Conservation (phyloP, 2,888 invertebrate genomes). For the Drosophila greeni region DNA sequence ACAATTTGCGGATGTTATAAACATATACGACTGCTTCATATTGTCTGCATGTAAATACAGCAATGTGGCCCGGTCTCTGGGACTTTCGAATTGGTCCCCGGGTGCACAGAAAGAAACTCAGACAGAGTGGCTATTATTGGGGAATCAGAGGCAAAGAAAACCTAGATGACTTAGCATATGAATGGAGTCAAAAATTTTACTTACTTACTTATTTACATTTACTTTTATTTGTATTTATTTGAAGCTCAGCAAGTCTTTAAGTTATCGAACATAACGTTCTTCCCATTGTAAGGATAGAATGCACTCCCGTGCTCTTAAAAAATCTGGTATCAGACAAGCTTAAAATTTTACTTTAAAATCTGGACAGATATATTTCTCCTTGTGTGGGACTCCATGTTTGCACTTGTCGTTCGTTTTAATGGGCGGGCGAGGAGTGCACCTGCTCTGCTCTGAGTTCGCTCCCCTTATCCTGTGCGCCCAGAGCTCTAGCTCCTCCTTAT, state of each 20-base stretch:
- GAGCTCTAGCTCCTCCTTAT: conserved; percentile 20
- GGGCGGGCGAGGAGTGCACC: conserved; percentile 60
- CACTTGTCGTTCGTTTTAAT: conserved; percentile 70
- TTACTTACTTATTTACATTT: background rate
- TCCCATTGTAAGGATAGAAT: too few relatives aligned
- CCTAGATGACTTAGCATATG: background rate
- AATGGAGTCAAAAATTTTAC: background rate
- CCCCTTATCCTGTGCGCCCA: conserved; percentile 19
- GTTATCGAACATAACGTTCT: too few relatives aligned
- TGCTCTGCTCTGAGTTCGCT: conserved; percentile 32
- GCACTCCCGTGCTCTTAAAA: too few relatives aligned
- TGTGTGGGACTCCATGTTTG: conserved; percentile 32
- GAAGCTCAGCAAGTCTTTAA: too few relatives aligned
- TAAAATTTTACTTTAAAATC: background rate
- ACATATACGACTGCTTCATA: conserved; percentile 71
- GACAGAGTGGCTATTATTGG: background rate
- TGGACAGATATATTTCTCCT: conserved; percentile 4
- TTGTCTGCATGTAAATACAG: conserved; percentile 70
- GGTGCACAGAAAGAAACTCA: conserved; percentile 9
- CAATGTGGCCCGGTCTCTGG: conserved; percentile 31
- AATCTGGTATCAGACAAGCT: background rate
- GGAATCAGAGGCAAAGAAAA: background rate
- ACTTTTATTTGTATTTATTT: background rate
- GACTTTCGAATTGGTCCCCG: conserved; percentile 6
- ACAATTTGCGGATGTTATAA: conserved; percentile 74